Evolutionary conservation across 2,113 vertebrate genomes (phyloP).

Genomic region (Oncorhynchus keta): DNA sequence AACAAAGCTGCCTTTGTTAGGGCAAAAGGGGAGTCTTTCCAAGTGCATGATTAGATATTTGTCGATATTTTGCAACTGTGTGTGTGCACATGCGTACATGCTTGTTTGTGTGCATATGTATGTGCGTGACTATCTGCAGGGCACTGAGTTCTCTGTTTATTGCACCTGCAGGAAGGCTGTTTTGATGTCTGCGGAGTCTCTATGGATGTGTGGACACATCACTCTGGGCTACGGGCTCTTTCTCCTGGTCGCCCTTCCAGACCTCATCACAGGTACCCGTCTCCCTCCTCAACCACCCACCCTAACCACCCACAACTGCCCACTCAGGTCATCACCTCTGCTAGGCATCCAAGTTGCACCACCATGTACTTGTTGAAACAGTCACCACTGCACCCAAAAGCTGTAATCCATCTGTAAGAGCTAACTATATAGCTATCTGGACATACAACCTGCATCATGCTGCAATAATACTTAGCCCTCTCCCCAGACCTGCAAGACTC

Average conservation of each 20-base stretch:
- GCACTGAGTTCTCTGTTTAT: conserved; percentile 12
- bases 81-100: background rate
- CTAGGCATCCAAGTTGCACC: no score
- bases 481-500: background rate
- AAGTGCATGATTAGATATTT: background rate
- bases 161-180: conserved; percentile 48
- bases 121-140: background rate
- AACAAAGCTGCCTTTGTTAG: no score
- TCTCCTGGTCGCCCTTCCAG: conserved; percentile 54
- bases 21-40: no score
- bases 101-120: background rate
- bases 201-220: conserved; percentile 55
- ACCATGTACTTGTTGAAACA: no score
- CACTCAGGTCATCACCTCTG: no score
- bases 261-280: conserved; percentile 58
- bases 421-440: background rate
- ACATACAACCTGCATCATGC: no score
- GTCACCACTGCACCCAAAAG: no score
- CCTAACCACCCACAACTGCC: background rate
- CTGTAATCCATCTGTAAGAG: background rate
- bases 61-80: background rate
- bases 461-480: conserved; percentile 9
- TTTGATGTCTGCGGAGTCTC: conserved; percentile 65
- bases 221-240: conserved; percentile 56
- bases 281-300: background rate